Percentiles rank a stretch among this genome's conserved stretches.
Evolutionary conservation across 2,113 vertebrate species (phyloP).

Genomic region (Strix uralensis): DNA sequence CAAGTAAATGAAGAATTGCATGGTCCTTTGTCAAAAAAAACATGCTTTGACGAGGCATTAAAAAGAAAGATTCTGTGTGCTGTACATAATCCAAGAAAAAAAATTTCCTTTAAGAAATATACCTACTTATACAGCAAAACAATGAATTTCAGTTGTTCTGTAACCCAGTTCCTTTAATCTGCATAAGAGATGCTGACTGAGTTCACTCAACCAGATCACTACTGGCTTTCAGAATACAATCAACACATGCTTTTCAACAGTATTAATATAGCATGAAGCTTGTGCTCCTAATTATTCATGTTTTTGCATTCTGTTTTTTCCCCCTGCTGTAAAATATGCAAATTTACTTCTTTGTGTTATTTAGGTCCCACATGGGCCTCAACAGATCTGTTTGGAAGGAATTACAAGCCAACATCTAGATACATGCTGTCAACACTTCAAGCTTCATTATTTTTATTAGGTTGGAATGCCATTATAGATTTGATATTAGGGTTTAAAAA

Average conservation of each 20-base stretch:
- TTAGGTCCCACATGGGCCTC: conserved; percentile 58
- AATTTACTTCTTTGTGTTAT: conserved; percentile 71
- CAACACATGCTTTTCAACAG: conserved; percentile 66
- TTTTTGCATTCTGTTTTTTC: conserved; percentile 68
- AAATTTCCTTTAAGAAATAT: conserved; percentile 41
- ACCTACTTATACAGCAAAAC: conserved; percentile 49
- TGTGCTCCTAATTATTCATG: conserved; percentile 66
- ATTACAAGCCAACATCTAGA: conserved; percentile 64
- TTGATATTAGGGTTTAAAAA: conserved; percentile 73
- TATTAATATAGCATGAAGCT: conserved; percentile 71
- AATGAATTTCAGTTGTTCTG: conserved; percentile 63
- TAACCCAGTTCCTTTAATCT: conserved; percentile 72
- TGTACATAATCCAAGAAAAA: background rate
- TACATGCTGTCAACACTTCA: conserved; percentile 63
- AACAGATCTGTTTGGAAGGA: conserved; percentile 58
- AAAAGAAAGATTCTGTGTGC: background rate
- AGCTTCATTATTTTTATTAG: conserved; percentile 73
- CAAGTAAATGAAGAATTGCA: background rate
- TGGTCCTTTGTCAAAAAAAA: background rate
- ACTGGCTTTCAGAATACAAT: conserved; percentile 64
- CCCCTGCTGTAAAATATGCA: conserved; percentile 70
- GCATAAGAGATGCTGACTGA: conserved; percentile 64
- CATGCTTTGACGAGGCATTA: background rate
- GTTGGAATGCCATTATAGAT: conserved; percentile 62
- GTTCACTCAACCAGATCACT: conserved; percentile 68